Percentiles rank a stretch among this genome's conserved stretches.
These are phyloP conservation scores for Ivindomyrus marchei DNA, from an alignment of 2,113 vertebrate species.

Conservation along the genomic window DNA sequence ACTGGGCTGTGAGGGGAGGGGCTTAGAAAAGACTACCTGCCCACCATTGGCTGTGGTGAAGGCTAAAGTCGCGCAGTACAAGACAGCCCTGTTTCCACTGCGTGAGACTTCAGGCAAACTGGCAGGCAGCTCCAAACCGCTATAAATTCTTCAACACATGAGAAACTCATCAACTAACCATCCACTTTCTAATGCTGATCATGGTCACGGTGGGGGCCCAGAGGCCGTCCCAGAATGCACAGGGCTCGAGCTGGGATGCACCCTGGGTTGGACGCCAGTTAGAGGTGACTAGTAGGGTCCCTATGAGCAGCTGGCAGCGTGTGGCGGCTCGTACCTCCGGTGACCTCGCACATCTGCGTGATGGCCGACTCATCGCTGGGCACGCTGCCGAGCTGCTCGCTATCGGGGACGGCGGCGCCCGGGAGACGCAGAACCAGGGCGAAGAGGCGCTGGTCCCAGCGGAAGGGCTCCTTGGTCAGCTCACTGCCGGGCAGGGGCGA, in stretches of 20 bases:
- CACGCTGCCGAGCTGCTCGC: conserved; percentile 91
- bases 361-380: conserved; percentile 93
- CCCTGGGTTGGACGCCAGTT: background rate
- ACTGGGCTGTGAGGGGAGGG: background rate
- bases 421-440: conserved; percentile 89
- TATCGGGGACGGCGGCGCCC: conserved; percentile 74
- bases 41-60: background rate
- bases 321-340: conserved; percentile 72
- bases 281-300: background rate
- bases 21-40: background rate
- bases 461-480: conserved; percentile 96
- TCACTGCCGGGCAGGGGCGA: conserved; percentile 94
- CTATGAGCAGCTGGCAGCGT: background rate
- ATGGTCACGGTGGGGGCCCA: background rate
- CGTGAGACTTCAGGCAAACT: background rate
- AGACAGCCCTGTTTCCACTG: background rate
- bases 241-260: background rate
- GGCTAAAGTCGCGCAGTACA: background rate
- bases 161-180: background rate
- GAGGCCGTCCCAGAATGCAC: background rate
- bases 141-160: background rate
- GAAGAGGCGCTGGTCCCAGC: conserved; percentile 97
- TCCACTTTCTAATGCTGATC: background rate
- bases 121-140: background rate
- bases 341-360: conserved; percentile 98